phyloP scores from a whole-genome alignment of 2,113 vertebrate species.

The Podocnemis expansa region DNA sequence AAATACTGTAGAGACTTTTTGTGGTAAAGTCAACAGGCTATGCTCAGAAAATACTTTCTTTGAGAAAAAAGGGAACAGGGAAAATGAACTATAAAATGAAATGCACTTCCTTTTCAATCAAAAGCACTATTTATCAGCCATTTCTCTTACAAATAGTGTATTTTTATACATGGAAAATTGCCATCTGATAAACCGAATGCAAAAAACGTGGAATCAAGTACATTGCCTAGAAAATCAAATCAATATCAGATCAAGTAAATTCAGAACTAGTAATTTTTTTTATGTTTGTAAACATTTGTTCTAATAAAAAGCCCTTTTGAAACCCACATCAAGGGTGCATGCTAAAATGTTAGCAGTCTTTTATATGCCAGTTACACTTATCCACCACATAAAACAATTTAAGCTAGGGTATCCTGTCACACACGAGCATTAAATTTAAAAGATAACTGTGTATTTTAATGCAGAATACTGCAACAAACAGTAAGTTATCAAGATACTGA shows the following conservation, averaged over 20 bases:
- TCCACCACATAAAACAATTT: background rate
- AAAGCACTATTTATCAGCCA: constrained; percentile 23
- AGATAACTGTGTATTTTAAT: background rate
- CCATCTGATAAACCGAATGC: constrained; percentile 29
- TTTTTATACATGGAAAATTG: background rate
- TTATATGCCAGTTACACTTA: background rate
- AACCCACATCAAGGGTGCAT: background rate
- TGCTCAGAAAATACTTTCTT: background rate
- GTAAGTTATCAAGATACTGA: background rate
- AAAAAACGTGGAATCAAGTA: background rate
- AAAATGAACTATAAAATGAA: background rate
- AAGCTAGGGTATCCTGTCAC: background rate
- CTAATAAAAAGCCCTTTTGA: background rate
- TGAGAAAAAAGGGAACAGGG: background rate
- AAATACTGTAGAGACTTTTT: background rate
- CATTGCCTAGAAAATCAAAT: background rate
- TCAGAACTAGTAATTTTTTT: background rate
- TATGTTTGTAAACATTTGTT: constrained; percentile 7
- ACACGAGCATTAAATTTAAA: background rate
- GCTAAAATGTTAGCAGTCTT: background rate
- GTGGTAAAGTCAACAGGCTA: background rate
- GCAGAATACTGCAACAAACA: background rate
- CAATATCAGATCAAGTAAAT: constrained; percentile 11
- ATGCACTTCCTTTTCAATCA: background rate
- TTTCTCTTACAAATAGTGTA: background rate